Evolutionary conservation across 2,888 invertebrate species (phyloP).

Genomic region (Diachrysia chrysitis): DNA sequence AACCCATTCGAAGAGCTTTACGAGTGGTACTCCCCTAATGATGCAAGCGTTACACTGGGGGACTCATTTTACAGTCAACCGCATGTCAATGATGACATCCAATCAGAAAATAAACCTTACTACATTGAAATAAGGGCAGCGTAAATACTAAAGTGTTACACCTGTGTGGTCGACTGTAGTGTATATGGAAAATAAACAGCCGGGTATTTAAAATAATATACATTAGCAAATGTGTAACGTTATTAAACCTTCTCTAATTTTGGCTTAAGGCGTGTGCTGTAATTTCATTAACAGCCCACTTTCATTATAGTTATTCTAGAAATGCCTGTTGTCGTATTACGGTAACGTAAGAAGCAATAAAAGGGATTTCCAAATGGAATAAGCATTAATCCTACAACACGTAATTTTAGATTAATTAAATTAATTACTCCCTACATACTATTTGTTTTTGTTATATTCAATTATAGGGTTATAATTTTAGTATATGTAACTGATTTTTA

Average conservation of each 20-base stretch:
- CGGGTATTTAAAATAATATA: constrained; percentile 51
- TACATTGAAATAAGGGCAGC: not conserved
- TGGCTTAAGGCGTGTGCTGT: constrained; percentile 4
- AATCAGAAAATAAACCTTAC: not conserved
- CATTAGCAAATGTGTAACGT: constrained; percentile 33
- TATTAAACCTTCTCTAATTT: constrained; percentile 31
- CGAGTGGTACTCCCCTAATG: constrained; percentile 86
- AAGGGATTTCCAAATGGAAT: not conserved
- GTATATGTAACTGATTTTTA: too few relatives aligned
- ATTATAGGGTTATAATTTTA: too few relatives aligned
- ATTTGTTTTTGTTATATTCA: too few relatives aligned
- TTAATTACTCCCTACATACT: too few relatives aligned
- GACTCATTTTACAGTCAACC: constrained; percentile 48
- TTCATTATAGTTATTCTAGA: constrained; percentile 3
- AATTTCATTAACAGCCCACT: not conserved
- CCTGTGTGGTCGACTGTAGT: not conserved
- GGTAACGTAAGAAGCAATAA: not conserved
- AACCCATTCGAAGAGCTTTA: constrained; percentile 84
- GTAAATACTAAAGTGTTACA: not conserved
- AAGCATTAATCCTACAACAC: not conserved
- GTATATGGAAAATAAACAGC: constrained; percentile 35
- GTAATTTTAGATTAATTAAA: not conserved
- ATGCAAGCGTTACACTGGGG: constrained; percentile 76
- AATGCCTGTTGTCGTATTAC: not conserved
- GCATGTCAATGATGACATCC: not conserved